phyloP scores from a whole-genome alignment of 2,113 vertebrate genomes.

The Acanthochromis polyacanthus region DNA sequence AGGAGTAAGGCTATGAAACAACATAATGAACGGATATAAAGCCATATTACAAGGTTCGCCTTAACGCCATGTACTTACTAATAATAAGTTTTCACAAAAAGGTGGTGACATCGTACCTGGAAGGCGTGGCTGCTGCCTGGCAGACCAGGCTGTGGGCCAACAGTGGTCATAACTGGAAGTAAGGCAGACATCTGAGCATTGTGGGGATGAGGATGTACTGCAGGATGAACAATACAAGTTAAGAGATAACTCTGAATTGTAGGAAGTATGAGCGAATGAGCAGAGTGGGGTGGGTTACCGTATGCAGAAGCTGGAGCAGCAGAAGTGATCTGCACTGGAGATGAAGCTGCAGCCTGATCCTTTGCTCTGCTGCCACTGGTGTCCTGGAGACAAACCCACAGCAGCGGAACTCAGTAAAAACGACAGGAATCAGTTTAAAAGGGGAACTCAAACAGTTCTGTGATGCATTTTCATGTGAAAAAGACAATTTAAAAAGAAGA shows the following conservation, averaged over 20 bases:
- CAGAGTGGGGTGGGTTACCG: slow-evolving; percentile 43
- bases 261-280: not conserved
- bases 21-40: not conserved
- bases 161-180: slow-evolving; percentile 83
- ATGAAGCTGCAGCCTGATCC: slow-evolving; percentile 70
- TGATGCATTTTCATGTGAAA: not conserved
- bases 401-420: not conserved
- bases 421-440: not conserved
- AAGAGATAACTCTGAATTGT: not conserved
- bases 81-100: not conserved
- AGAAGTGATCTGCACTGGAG: slow-evolving; percentile 81
- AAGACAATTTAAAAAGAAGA: too few relatives aligned
- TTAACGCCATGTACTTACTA: not conserved
- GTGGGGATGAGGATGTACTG: slow-evolving; percentile 82
- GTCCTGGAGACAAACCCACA: slow-evolving; percentile 83
- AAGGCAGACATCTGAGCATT: slow-evolving; percentile 85
- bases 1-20: slow-evolving; percentile 84
- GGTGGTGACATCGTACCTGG: slow-evolving; percentile 85
- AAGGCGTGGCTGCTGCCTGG: slow-evolving; percentile 86
- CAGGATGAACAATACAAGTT: not conserved
- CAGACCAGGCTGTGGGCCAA: slow-evolving; percentile 84
- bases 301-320: slow-evolving; percentile 65
- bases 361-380: slow-evolving; percentile 77
- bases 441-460: too few relatives aligned
- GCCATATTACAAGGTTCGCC: not conserved